These are phyloP conservation scores for Cebidichthys violaceus DNA, from an alignment of 2,113 vertebrate genomes.

Conservation along the genomic window DNA sequence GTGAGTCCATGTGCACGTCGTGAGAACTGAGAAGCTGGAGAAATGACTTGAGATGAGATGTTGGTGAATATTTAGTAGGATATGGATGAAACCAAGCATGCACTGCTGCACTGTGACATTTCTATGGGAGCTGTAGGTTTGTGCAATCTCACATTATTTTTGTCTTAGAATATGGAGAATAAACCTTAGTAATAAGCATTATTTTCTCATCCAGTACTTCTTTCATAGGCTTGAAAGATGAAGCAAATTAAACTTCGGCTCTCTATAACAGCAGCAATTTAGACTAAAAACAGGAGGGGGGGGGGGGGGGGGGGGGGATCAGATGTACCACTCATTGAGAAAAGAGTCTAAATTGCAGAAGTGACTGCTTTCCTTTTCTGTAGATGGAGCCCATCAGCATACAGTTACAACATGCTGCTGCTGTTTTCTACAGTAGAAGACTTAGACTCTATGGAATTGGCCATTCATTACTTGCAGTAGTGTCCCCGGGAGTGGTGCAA, in stretches of 20 bases:
- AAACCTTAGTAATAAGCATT: background rate
- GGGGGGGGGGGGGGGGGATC: too few relatives aligned
- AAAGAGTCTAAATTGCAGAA: background rate
- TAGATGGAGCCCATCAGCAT: background rate
- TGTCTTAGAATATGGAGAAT: background rate
- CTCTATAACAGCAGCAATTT: background rate
- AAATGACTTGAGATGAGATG: background rate
- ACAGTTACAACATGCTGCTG: background rate
- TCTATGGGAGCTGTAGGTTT: background rate
- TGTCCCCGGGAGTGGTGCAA: background rate
- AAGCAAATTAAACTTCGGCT: background rate
- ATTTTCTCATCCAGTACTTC: background rate
- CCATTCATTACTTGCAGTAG: conserved; percentile 11
- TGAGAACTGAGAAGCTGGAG: background rate
- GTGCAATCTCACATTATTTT: background rate
- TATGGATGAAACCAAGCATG: background rate
- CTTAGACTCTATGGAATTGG: background rate
- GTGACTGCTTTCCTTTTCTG: background rate
- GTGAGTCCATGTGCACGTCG: background rate
- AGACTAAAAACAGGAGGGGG: background rate
- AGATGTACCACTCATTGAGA: background rate
- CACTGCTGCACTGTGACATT: background rate
- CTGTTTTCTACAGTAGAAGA: background rate
- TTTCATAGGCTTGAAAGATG: background rate
- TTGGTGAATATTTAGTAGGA: background rate